Conservation (phyloP, 2,113 vertebrate genomes). For the Aspidoscelis tigris region DNA sequence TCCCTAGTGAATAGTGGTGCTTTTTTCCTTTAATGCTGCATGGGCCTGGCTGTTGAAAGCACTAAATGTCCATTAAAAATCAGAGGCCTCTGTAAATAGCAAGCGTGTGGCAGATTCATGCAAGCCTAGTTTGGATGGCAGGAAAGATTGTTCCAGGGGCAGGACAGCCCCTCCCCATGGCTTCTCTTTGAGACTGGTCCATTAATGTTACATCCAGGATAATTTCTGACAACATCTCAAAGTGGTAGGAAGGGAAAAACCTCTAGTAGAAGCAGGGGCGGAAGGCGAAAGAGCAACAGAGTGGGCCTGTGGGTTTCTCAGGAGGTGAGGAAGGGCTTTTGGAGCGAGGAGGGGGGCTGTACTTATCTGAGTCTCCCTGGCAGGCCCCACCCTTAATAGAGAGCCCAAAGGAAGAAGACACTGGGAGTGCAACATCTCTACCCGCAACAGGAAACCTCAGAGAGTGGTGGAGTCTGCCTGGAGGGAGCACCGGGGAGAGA, state of each 20-base stretch:
- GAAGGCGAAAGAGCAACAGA: not conserved
- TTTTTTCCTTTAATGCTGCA: not conserved
- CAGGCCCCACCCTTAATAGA: constrained; percentile 40
- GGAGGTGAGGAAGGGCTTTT: not conserved
- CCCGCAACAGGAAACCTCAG: constrained; percentile 28
- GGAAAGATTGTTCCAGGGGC: no score
- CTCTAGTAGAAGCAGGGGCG: not conserved
- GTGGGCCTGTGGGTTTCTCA: not conserved
- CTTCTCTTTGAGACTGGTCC: not conserved
- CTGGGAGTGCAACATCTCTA: constrained; percentile 24
- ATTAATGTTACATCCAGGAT: no score
- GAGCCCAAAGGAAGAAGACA: constrained; percentile 36
- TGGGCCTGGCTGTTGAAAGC: constrained; percentile 5
- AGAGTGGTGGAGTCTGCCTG: constrained; percentile 35
- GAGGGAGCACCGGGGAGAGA: constrained; percentile 32
- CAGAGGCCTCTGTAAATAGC: not conserved
- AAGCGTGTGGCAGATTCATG: not conserved
- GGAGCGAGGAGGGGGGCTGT: constrained; percentile 10
- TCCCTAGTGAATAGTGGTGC: not conserved
- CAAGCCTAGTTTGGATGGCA: not conserved
- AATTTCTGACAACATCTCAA: not conserved
- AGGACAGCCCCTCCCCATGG: not conserved
- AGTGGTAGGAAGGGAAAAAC: no score
- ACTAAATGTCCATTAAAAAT: not conserved
- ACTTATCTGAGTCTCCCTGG: constrained; percentile 42